Percentiles rank a stretch among this genome's conserved stretches.
These are phyloP conservation scores for Tamias sibiricus DNA, from an alignment of 2,113 vertebrate genomes.

Conservation along the genomic window DNA sequence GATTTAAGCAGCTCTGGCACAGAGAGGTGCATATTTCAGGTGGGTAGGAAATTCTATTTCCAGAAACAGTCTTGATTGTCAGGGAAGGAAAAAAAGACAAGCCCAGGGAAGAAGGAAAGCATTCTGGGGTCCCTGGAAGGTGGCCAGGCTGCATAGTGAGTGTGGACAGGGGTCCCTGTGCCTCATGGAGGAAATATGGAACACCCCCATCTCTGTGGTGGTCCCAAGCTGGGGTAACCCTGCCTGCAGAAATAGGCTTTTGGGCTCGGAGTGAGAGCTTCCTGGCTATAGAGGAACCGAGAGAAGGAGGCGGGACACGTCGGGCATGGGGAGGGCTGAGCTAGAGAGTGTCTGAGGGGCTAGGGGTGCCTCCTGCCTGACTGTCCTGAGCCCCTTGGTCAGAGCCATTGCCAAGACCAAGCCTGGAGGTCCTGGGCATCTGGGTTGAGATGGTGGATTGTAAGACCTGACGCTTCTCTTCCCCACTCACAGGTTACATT, in stretches of 20 bases:
- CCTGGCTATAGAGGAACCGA: not conserved
- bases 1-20: not conserved
- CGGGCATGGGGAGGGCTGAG: not conserved
- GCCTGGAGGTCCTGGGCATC: not conserved
- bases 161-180: too few species aligned
- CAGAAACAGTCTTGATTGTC: not conserved
- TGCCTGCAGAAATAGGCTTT: not conserved
- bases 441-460: not conserved
- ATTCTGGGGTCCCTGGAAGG: not conserved
- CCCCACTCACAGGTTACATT: constrained; percentile 90
- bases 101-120: not conserved
- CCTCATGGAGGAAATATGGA: not conserved
- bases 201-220: not conserved
- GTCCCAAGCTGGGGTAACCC: fast-evolving
- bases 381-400: not conserved
- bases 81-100: not conserved
- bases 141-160: not conserved
- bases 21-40: not conserved
- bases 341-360: not conserved
- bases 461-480: not conserved
- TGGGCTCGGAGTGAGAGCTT: not conserved
- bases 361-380: not conserved
- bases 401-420: not conserved
- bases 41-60: not conserved
- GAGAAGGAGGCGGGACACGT: not conserved